Evolutionary conservation across 2,113 vertebrate species (phyloP), one percentile per base, ranked within the genome.

Genomic region (Hippocampus abdominalis): DNA sequence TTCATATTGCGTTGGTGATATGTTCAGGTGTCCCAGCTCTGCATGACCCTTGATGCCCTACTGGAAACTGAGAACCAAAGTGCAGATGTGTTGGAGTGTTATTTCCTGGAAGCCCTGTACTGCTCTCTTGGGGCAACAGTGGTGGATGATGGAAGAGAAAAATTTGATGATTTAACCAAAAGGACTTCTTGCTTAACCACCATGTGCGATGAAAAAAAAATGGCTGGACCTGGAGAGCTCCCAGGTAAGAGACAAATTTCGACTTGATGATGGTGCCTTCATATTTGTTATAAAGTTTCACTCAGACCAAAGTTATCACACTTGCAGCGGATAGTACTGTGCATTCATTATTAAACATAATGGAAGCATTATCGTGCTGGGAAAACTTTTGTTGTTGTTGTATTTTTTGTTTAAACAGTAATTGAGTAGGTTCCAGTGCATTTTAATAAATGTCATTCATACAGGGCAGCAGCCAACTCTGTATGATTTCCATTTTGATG

Each of bases 401-500:
- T 32, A 6, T 36, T 36, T 36, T 36, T 36, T 36, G 32, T 36
- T 36, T 20, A 39, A 40, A 39, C n/a, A 4, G 32, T 40, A 2
- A 32, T 39, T 21, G 5, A 42, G 3, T 64, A 18, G 23, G 13
- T 25, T 46, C 6, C 23, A 15, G 12, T 44, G 16, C 1, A 1
- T 48, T 57, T 66, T 54, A 48, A 71, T 46, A 21, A 46, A 44
- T 54, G 7, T 56, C 11, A 16, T 79, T 65, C 21, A 83, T 86
- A 12, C 85, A 99, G 96, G 93, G 68, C 94, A 93, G 39, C 89
- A 95, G 48, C 93, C 94, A 2, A 95, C 94, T 69, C 86, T 99
- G 70, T 98, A 92, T 65, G 95, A 98, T 77, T 99, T 97, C 57
- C 97, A 99, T 74, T 99, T 97, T 81, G 93, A 98, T 77, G 79